Percentiles rank a stretch among this genome's conserved stretches.
phyloP scores from a whole-genome alignment of 92 coral and sea anemone species.

The Bergia sp. region DNA sequence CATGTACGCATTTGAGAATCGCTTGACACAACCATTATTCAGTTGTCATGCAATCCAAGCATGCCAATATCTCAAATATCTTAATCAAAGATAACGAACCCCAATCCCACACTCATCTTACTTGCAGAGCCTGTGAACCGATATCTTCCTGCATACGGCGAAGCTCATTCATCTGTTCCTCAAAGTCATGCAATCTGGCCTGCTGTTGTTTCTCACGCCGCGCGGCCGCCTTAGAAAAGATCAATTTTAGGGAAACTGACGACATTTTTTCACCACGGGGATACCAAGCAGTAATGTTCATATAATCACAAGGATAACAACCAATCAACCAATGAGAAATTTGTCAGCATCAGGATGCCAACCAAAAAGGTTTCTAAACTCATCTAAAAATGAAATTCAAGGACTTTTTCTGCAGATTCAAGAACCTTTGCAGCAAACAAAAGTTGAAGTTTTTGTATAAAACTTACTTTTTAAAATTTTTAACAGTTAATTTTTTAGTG shows the following conservation, averaged over 20 bases:
- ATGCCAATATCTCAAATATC: background rate
- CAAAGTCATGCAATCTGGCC: conserved; percentile 61
- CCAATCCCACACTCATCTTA: conserved; percentile 1
- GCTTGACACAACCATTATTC: background rate
- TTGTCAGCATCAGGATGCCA: background rate
- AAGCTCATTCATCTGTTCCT: conserved; percentile 72
- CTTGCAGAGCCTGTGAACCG: conserved; percentile 67
- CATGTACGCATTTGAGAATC: no score
- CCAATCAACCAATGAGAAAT: background rate
- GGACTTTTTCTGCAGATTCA: no score
- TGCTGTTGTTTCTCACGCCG: conserved; percentile 68
- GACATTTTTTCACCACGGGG: background rate
- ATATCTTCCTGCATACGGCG: conserved; percentile 62
- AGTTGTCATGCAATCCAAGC: background rate
- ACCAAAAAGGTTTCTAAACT: no score
- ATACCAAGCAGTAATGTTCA: background rate
- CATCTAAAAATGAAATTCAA: no score
- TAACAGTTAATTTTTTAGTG: no score
- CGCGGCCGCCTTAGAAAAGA: conserved; percentile 51
- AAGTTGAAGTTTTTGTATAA: no score
- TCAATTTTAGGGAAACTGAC: background rate
- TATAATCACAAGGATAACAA: background rate
- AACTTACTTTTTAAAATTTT: no score
- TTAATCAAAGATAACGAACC: background rate
- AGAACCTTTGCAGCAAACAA: no score